Evolutionary conservation across 2,888 invertebrate genomes (phyloP).

Genomic region (Apoda limacodes): DNA sequence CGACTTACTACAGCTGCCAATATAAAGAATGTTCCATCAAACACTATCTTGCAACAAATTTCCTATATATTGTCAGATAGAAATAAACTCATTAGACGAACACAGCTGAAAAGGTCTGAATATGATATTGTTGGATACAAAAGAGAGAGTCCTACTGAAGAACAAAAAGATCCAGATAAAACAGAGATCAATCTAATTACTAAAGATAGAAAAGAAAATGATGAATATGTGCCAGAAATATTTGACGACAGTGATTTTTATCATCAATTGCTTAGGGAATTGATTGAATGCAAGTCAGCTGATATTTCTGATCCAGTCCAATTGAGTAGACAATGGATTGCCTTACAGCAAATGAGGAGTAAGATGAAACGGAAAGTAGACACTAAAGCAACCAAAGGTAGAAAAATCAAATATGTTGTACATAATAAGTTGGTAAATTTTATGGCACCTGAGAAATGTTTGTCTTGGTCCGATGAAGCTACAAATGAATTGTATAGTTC

Average conservation of each 20-base stretch:
- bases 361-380: slow-evolving; percentile 95
- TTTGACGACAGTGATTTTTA: slow-evolving; percentile 99
- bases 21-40: slow-evolving; percentile 71
- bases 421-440: slow-evolving; percentile 90
- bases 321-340: slow-evolving; percentile 90
- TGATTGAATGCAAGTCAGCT: slow-evolving; percentile 92
- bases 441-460: slow-evolving; percentile 83
- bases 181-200: slow-evolving; percentile 27
- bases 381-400: slow-evolving; percentile 93
- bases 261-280: slow-evolving; percentile 89
- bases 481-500: slow-evolving; percentile 85
- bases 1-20: slow-evolving; percentile 75
- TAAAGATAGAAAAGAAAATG: slow-evolving; percentile 48
- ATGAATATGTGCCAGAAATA: slow-evolving; percentile 82
- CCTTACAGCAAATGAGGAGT: slow-evolving; percentile 89
- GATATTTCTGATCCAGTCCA: slow-evolving; percentile 87
- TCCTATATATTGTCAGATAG: slow-evolving; percentile 85
- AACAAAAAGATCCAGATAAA: slow-evolving; percentile 24
- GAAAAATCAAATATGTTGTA: slow-evolving; percentile 88
- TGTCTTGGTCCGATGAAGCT: slow-evolving; percentile 81
- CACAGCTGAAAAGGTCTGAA: slow-evolving; percentile 82
- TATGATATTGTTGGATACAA: slow-evolving; percentile 76
- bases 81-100: slow-evolving; percentile 79
- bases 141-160: slow-evolving; percentile 23
- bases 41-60: slow-evolving; percentile 82